Evolutionary conservation across 2,888 invertebrate species (phyloP).

Genomic region (Papilio protenor): DNA sequence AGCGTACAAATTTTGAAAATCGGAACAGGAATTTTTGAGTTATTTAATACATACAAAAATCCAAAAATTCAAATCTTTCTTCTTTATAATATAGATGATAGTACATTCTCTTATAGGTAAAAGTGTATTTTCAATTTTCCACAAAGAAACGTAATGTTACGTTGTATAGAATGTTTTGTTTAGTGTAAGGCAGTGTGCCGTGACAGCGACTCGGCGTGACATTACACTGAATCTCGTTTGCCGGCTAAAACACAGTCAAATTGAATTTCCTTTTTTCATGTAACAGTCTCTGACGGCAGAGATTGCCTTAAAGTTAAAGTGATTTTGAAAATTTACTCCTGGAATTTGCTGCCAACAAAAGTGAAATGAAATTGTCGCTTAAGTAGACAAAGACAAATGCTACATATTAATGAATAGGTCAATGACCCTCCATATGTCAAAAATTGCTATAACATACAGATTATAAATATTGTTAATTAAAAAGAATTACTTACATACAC

Average conservation of each 20-base stretch:
- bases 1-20: too few species aligned
- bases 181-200: constrained; percentile 28
- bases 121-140: neutral
- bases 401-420: too few species aligned
- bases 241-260: constrained; percentile 36
- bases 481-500: too few species aligned
- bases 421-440: too few species aligned
- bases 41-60: too few species aligned
- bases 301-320: constrained; percentile 35
- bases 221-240: constrained; percentile 35
- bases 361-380: neutral
- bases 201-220: constrained; percentile 31
- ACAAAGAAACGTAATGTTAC: constrained; percentile 5
- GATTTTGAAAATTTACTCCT: constrained; percentile 11
- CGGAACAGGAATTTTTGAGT: too few species aligned
- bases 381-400: too few species aligned
- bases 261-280: constrained; percentile 36
- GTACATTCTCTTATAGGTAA: neutral
- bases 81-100: too few species aligned
- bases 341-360: neutral
- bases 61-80: too few species aligned
- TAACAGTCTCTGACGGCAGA: constrained; percentile 28
- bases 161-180: constrained; percentile 18
- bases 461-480: too few species aligned
- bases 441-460: too few species aligned